Conservation (phyloP, 1,140 invertebrate genomes). For the Anagrus nilaparvatae region DNA sequence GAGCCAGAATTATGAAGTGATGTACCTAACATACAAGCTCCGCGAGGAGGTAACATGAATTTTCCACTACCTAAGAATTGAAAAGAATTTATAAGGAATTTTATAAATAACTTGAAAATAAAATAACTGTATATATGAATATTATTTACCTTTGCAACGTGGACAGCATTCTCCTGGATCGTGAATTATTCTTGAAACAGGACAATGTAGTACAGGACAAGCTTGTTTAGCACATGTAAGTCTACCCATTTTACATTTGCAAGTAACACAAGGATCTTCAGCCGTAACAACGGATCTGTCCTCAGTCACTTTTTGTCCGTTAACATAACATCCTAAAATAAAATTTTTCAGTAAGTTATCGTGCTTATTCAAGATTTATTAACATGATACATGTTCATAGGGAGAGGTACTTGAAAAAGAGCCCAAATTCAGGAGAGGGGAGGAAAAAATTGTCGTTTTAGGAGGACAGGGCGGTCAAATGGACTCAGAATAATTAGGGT, state of each 20-base stretch:
- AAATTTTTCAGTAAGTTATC: too few species aligned
- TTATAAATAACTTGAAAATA: neutral
- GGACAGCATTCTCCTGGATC: slow-evolving; percentile 75
- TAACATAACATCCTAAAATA: slow-evolving; percentile 61
- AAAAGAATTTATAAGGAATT: neutral
- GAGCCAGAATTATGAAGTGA: slow-evolving; percentile 49
- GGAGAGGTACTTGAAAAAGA: too few species aligned
- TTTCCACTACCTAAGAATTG: slow-evolving; percentile 26
- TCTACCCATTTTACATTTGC: slow-evolving; percentile 64
- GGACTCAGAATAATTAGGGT: too few species aligned
- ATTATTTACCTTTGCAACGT: slow-evolving; percentile 53
- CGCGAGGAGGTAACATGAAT: slow-evolving; percentile 39
- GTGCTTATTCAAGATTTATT: neutral
- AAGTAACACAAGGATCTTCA: slow-evolving; percentile 79
- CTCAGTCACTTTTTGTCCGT: slow-evolving; percentile 53
- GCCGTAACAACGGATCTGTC: slow-evolving; percentile 66
- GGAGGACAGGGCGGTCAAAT: too few species aligned
- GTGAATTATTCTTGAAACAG: slow-evolving; percentile 51
- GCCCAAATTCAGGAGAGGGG: too few species aligned
- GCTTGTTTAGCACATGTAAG: slow-evolving; percentile 73
- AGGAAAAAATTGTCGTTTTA: too few species aligned
- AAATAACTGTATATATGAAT: neutral
- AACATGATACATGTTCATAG: too few species aligned
- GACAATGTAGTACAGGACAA: slow-evolving; percentile 75
- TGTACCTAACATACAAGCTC: slow-evolving; percentile 60